Percentiles rank a stretch among this genome's conserved stretches.
These are phyloP conservation scores for Nephrotoma guestfalica DNA, from an alignment of 2,888 invertebrate species.

Conservation along the genomic window DNA sequence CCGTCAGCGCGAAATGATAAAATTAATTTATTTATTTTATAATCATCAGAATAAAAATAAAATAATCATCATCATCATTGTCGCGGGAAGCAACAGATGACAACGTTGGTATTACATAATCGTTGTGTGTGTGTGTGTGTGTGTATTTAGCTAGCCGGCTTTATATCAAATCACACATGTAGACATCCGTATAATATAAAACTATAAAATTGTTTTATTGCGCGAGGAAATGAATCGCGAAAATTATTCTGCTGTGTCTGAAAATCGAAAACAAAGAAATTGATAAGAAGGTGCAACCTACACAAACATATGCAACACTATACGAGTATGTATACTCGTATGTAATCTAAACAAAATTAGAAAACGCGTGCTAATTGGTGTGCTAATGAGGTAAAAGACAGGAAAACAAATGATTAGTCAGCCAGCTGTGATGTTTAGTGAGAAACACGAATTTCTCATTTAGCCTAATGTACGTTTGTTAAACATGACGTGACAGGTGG, in stretches of 20 bases:
- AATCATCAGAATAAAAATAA: neutral
- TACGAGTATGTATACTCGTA: neutral
- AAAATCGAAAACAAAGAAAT: neutral
- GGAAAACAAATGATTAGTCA: neutral
- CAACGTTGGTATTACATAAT: neutral
- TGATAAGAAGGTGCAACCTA: neutral
- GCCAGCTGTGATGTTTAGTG: neutral
- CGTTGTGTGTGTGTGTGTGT: neutral
- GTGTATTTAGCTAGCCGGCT: neutral
- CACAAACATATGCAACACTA: neutral
- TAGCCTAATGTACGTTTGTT: too few species aligned
- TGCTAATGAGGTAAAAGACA: neutral
- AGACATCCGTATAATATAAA: neutral
- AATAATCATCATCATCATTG: neutral
- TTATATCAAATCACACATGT: neutral
- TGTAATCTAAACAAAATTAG: neutral
- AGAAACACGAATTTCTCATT: neutral
- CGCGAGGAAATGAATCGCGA: neutral
- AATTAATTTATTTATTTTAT: neutral
- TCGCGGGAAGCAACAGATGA: neutral
- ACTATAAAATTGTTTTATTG: neutral
- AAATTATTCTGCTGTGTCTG: neutral
- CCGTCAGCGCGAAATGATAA: neutral
- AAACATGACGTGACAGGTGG: neutral
- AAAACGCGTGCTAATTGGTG: neutral